Conservation (phyloP, 1,140 invertebrate species). For the Carposina sasakii region DNA sequence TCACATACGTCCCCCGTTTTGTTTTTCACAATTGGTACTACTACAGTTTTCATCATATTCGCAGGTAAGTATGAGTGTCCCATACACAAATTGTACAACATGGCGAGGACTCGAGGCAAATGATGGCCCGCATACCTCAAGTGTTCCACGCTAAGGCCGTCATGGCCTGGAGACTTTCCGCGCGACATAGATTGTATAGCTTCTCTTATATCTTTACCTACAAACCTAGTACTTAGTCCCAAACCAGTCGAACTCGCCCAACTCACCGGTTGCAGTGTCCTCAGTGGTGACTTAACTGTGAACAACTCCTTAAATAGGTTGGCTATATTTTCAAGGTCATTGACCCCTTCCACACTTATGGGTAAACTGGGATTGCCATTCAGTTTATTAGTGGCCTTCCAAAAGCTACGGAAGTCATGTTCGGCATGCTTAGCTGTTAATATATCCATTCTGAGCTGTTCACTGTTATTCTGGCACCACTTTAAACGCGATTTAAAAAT, state of each 20-base stretch:
- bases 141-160: neutral
- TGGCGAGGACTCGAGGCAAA: no score
- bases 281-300: neutral
- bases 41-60: neutral
- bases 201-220: neutral
- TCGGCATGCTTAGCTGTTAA: neutral
- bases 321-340: neutral
- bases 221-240: neutral
- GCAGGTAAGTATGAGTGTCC: neutral
- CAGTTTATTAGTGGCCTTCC: neutral
- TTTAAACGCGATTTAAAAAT: neutral
- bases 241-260: neutral
- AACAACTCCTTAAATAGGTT: neutral
- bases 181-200: neutral
- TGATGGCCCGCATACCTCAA: neutral
- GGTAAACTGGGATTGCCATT: neutral
- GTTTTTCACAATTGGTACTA: neutral
- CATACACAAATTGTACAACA: conserved; percentile 1
- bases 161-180: neutral
- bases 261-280: neutral
- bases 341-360: neutral
- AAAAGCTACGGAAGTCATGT: neutral
- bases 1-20: neutral
- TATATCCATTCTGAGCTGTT: neutral
- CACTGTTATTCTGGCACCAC: neutral